These are phyloP conservation scores for Neuroscelio doddi DNA, from an alignment of 2,888 invertebrate genomes.

Conservation along the genomic window DNA sequence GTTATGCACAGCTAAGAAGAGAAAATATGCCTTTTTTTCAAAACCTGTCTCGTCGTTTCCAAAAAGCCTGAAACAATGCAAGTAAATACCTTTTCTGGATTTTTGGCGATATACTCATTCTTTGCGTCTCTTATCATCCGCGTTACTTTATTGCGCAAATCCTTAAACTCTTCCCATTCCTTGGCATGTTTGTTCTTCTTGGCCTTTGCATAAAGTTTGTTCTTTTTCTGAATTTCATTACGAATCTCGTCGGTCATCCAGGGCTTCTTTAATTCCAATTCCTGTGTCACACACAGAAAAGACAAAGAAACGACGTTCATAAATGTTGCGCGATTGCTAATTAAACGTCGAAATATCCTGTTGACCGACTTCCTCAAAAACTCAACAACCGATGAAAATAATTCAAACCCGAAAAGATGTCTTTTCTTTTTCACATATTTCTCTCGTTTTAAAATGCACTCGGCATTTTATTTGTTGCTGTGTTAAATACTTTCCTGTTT, in stretches of 20 bases:
- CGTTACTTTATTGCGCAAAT: conserved; percentile 69
- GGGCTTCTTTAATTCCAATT: conserved; percentile 67
- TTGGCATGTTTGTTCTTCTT: conserved; percentile 68
- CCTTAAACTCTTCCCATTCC: conserved; percentile 70
- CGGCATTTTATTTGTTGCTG: no score
- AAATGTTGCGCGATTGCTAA: no score
- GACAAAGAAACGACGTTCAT: conserved; percentile 10
- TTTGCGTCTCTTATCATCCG: conserved; percentile 70
- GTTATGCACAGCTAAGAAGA: conserved; percentile 29
- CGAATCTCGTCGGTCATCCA: conserved; percentile 71
- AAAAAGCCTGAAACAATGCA: conserved; percentile 17
- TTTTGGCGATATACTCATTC: conserved; percentile 67
- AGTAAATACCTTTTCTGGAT: conserved; percentile 67
- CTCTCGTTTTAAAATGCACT: no score
- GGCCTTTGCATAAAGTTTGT: conserved; percentile 68
- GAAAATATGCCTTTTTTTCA: conserved; percentile 8
- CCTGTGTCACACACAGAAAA: conserved; percentile 52
- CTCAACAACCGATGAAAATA: no score
- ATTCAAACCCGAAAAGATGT: no score
- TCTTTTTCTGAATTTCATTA: conserved; percentile 68
- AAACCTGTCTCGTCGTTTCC: background rate
- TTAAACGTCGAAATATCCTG: no score
- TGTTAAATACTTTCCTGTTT: no score
- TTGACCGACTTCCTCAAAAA: no score
- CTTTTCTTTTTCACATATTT: no score